Evolutionary conservation across 2,888 invertebrate genomes (phyloP), one percentile per base, ranked within the genome.

Genomic region (Drosophila quasianomalipes): DNA sequence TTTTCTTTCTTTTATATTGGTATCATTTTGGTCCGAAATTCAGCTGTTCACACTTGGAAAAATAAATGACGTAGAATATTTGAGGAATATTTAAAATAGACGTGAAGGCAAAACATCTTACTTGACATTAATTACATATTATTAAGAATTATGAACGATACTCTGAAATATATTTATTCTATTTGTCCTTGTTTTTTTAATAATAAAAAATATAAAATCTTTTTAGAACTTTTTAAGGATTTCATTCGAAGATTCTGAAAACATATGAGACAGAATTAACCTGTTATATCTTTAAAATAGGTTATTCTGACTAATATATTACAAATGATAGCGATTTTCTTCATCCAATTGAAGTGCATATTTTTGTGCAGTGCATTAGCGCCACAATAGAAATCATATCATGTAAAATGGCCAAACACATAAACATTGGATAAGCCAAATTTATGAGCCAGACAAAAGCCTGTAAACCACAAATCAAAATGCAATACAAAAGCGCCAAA

Each of bases 391-490:
- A 51, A 33, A 71, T 51, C 39, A 52, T 51, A 30, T 61, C 64
- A 67, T 65, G 59, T 63, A 61, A 64, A 73, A 67, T 61, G 68
- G 59, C 54, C 39, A 37, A 51, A 52, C 28, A 31, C 37, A 28
- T 28, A 9, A 39, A 57, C 47, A 49, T 59, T 30, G 37, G 66
- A 68, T 87, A 85, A 85, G 85, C 76, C 71, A 87, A 89, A 86
- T 86, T 86, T 86, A 86, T 89, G 82, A 77, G 75, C 74, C 81
- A 79, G 54, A 75, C 83, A 83, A 83, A 82, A 76, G 87, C 81
- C 75, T 85, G 75, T 81, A 85, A 80, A 61, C 88, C 90, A 87
- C 87, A 87, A 87, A 89, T 89, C 87, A 87, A 89, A 87, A 79
- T 85, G 88, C 88, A 82, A 87, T 76, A 83, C 83, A 87, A 89